phyloP scores from a whole-genome alignment of 2,797 vertebrate genomes.

The Chiloscyllium punctatum region DNA sequence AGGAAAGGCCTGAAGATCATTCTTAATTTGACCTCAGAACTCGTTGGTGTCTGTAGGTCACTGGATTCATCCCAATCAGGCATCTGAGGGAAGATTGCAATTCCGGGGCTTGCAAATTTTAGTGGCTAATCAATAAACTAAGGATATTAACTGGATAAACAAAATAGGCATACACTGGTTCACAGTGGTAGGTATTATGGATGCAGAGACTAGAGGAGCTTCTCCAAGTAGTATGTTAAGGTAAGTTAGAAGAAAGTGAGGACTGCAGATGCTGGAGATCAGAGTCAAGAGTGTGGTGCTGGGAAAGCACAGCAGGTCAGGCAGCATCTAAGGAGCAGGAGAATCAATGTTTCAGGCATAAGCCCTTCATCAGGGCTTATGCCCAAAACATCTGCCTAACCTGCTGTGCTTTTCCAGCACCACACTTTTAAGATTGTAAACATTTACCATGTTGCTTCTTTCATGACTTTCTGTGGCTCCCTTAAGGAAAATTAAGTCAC shows the following conservation, averaged over 20 bases:
- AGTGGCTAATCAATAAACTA: neutral
- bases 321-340: too few species aligned
- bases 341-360: too few species aligned
- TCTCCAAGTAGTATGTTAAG: neutral
- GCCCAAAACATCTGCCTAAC: too few species aligned
- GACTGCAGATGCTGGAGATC: too few species aligned
- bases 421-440: neutral
- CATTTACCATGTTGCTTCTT: neutral
- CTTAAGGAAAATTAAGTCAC: neutral
- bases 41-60: neutral
- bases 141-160: neutral
- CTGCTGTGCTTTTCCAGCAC: too few species aligned
- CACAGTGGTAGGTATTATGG: neutral
- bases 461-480: neutral
- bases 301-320: too few species aligned
- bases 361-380: too few species aligned
- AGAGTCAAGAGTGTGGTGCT: too few species aligned
- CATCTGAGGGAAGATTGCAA: neutral
- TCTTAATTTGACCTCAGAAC: neutral
- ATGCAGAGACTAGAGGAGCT: neutral
- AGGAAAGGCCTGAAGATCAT: neutral
- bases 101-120: neutral
- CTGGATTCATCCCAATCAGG: neutral
- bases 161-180: neutral
- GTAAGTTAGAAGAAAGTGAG: too few species aligned